Conservation (phyloP, 1,140 invertebrate genomes). For the Drosophila serrata region DNA sequence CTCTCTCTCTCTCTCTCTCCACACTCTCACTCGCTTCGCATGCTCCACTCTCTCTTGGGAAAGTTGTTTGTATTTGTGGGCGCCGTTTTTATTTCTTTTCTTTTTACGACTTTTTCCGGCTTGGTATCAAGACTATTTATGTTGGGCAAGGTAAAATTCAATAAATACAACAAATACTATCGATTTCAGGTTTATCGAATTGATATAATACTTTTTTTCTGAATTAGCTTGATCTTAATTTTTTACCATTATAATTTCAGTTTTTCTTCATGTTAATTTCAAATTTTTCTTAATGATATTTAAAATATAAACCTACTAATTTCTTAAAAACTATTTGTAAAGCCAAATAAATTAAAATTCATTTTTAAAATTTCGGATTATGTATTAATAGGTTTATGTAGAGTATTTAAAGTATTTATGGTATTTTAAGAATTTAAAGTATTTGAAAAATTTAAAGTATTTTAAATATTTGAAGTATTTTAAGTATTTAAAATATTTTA, state of each 20-base stretch:
- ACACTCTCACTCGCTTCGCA: constrained; percentile 21
- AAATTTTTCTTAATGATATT: neutral
- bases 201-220: neutral
- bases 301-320: no score
- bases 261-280: neutral
- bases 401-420: no score
- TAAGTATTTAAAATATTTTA: neutral
- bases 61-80: constrained; percentile 55
- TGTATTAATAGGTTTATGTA: no score
- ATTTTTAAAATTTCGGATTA: no score
- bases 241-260: neutral
- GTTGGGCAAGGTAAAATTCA: constrained; percentile 48
- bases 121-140: constrained; percentile 54
- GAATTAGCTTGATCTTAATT: neutral
- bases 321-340: no score
- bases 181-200: constrained; percentile 28
- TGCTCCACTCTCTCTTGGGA: constrained; percentile 28
- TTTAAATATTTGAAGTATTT: neutral
- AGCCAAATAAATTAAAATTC: no score
- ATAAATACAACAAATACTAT: constrained; percentile 22
- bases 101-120: constrained; percentile 45
- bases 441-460: no score
- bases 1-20: constrained; percentile 37
- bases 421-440: no score
- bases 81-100: constrained; percentile 7